Percentiles rank a stretch among this genome's conserved stretches.
Conservation (phyloP, 2,888 invertebrate species). For the Epicampocera succincta region DNA sequence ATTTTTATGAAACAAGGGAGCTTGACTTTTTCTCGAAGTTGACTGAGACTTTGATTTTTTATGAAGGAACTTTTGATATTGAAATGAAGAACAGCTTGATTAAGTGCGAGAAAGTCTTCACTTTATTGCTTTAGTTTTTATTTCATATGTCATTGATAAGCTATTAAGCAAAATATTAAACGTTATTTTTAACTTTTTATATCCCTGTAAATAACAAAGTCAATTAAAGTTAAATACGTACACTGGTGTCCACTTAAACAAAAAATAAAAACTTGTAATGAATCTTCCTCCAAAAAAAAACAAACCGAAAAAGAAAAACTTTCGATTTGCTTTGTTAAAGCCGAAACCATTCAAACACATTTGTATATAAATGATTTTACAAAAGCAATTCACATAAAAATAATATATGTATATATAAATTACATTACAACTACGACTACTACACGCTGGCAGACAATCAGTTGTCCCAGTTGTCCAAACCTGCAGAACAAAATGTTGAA, state of each 20-base stretch:
- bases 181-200: neutral
- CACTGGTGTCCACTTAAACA: slow-evolving; percentile 46
- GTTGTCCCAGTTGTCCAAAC: too few relatives aligned
- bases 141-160: neutral
- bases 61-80: too few relatives aligned
- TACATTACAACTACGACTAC: slow-evolving; percentile 46
- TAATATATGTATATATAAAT: slow-evolving; percentile 24
- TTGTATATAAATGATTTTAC: neutral
- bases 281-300: slow-evolving; percentile 24
- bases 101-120: too few relatives aligned
- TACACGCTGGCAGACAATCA: too few relatives aligned
- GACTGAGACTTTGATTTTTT: too few relatives aligned
- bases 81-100: too few relatives aligned
- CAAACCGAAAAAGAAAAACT: neutral
- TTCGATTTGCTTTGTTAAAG: slow-evolving; percentile 11
- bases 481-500: too few relatives aligned
- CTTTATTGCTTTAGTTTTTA: neutral
- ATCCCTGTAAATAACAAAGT: slow-evolving; percentile 31
- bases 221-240: slow-evolving; percentile 57
- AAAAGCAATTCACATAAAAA: neutral
- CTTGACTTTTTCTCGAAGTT: too few relatives aligned
- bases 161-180: neutral
- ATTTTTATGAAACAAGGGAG: too few relatives aligned
- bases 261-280: slow-evolving; percentile 29
- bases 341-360: neutral